A percentile compares a stretch with the other conserved stretches of the same genome.
phyloP scores from a whole-genome alignment of 2,797 vertebrate genomes.

The Parambassis ranga region DNA sequence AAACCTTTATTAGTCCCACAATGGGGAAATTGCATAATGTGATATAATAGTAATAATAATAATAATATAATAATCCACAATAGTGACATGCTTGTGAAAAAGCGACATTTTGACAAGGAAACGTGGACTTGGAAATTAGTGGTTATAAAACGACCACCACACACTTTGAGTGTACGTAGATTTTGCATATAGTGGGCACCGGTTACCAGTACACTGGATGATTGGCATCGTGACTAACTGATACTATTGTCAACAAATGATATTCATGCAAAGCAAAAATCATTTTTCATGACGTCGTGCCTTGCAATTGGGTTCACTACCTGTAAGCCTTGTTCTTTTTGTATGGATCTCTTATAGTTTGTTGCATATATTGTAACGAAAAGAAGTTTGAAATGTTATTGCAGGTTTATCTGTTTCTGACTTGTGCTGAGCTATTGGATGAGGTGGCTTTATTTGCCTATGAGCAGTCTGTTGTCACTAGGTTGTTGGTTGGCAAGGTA shows the following conservation, averaged over 20 bases:
- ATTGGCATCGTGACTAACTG: background rate
- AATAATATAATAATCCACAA: no score
- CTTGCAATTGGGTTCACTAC: background rate
- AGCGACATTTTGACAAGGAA: background rate
- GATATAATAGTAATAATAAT: no score
- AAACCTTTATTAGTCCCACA: no score
- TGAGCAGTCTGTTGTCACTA: background rate
- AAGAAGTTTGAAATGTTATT: no score
- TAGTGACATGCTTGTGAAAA: no score
- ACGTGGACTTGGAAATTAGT: background rate
- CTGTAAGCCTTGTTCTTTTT: background rate
- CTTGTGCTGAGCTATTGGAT: background rate
- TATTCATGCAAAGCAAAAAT: background rate
- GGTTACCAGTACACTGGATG: conserved; percentile 1
- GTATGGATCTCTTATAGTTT: background rate
- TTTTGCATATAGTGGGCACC: conserved; percentile 38
- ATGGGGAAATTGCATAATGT: no score
- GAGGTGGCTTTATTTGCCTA: background rate
- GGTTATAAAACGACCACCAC: conserved; percentile 3
- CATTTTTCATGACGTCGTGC: background rate
- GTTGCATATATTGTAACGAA: no score
- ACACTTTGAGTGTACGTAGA: background rate
- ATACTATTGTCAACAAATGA: background rate
- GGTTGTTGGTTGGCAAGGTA: background rate
- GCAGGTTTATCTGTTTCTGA: background rate